Evolutionary conservation across 2,113 vertebrate genomes (phyloP), one percentile per base, ranked within the genome.

Genomic region (Crypturellus undulatus): DNA sequence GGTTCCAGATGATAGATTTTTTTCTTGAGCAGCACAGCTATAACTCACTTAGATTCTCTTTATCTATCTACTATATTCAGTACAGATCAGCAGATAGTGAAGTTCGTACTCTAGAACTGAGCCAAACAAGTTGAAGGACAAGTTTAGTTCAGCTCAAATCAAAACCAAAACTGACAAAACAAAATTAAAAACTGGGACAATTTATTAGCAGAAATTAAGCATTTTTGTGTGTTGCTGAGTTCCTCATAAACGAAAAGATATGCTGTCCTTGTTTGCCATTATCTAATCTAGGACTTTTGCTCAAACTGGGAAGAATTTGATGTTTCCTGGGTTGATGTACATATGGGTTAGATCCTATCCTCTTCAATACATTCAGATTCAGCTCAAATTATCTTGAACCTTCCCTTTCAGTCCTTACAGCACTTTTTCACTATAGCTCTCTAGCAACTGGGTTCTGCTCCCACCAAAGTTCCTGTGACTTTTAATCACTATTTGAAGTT

Each of bases 21-120:
- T 92, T 92, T 89, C 45, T 84, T 52, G 52, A 95, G 71, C 11
- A 88, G 67, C 17, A 89, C 62, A 12, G 34, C 16, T 78, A 38
- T 73, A 78, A 84, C 47, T 93, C 64, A 88, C 7, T 77, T 51
- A 85, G 45, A 64, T 73, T 72, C 38, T 89, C 58, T 58, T 79
- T 45, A 77, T 38, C 38, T 38, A 38, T 79, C 85, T 95, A 84
- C 62, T 72, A 38, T 6, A 22, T 91, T 93, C 36, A 76, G 43
- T 47, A 79, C 45, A 87, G 15, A 43, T 92, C 81, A 94, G 87
- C 70, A 91, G 81, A 89, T 82, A 94, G 71, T 56, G 64, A 15
- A 73, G 32, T 79, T 91, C 79, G 13, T 42, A 89, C 12, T n/a
- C 79, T 87, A 52, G 5, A 34, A 38, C 5, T 58, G 43, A 89